phyloP scores from a whole-genome alignment of 2,797 vertebrate genomes.

The Telmatherina bonti region DNA sequence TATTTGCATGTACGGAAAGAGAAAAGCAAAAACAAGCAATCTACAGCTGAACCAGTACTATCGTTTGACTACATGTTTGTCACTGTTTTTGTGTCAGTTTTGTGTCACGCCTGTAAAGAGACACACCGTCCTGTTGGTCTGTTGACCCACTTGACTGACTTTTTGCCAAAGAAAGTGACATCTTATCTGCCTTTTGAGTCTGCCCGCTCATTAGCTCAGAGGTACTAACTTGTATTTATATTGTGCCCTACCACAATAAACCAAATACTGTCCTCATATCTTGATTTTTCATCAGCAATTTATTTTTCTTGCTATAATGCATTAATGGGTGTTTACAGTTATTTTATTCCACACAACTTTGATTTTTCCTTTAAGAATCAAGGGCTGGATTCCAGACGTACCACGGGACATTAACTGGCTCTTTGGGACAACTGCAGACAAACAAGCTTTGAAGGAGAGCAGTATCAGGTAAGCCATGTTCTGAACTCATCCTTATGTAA shows the following conservation, averaged over 20 bases:
- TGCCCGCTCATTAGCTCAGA: slow-evolving; percentile 50
- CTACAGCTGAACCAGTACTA: neutral
- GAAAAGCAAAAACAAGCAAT: neutral
- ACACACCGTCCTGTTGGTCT: slow-evolving; percentile 30
- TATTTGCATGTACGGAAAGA: neutral
- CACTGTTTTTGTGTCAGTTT: slow-evolving; percentile 43
- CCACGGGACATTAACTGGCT: slow-evolving; percentile 55
- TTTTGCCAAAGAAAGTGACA: slow-evolving; percentile 49
- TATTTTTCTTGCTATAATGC: too few species aligned
- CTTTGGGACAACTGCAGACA: slow-evolving; percentile 47
- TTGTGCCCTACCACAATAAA: neutral
- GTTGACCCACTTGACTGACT: slow-evolving; percentile 40
- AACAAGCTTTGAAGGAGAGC: slow-evolving; percentile 30
- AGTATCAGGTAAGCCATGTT: slow-evolving; percentile 21
- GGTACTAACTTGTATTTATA: slow-evolving; percentile 41
- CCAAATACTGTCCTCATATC: neutral
- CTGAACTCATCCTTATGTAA: neutral
- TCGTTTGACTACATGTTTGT: neutral
- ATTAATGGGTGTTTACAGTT: neutral
- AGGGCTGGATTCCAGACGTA: slow-evolving; percentile 65
- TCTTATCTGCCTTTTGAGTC: slow-evolving; percentile 56
- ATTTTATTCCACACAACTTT: too few species aligned
- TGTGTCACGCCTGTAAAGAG: slow-evolving; percentile 61
- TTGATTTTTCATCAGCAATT: neutral
- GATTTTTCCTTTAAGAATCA: too few species aligned